A percentile compares a stretch with the other conserved stretches of the same genome.
These are phyloP conservation scores for Melipona beecheii DNA, from an alignment of 2,888 invertebrate species.

Conservation along the genomic window DNA sequence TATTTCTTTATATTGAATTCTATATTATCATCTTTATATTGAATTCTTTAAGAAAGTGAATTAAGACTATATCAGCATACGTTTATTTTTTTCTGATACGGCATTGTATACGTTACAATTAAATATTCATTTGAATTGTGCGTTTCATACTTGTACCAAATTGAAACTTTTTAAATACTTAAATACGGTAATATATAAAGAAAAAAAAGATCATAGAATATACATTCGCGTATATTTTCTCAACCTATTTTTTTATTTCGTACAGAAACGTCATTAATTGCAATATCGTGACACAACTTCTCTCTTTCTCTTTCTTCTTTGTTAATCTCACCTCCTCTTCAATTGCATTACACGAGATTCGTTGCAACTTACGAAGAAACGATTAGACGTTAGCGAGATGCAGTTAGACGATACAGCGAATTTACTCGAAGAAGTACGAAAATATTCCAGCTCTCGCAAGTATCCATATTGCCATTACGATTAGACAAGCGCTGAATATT, in stretches of 20 bases:
- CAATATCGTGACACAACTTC: not conserved
- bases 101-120: too few species aligned
- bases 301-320: not conserved
- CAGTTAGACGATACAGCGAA: not conserved
- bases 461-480: slow-evolving; percentile 61
- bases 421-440: not conserved
- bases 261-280: not conserved
- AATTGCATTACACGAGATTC: too few species aligned
- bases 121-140: too few species aligned
- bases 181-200: not conserved
- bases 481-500: slow-evolving; percentile 65
- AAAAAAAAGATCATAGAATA: not conserved
- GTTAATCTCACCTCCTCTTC: not conserved
- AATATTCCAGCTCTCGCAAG: not conserved
- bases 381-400: not conserved
- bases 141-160: too few species aligned
- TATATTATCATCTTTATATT: too few species aligned
- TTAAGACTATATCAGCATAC: too few species aligned
- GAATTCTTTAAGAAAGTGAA: too few species aligned
- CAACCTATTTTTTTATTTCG: not conserved
- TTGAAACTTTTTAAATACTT: too few species aligned
- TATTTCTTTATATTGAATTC: too few species aligned
- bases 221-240: not conserved
- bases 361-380: not conserved
- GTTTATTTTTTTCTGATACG: too few species aligned